Evolutionary conservation across 2,797 vertebrate species (phyloP).

Genomic region (Fringilla coelebs): DNA sequence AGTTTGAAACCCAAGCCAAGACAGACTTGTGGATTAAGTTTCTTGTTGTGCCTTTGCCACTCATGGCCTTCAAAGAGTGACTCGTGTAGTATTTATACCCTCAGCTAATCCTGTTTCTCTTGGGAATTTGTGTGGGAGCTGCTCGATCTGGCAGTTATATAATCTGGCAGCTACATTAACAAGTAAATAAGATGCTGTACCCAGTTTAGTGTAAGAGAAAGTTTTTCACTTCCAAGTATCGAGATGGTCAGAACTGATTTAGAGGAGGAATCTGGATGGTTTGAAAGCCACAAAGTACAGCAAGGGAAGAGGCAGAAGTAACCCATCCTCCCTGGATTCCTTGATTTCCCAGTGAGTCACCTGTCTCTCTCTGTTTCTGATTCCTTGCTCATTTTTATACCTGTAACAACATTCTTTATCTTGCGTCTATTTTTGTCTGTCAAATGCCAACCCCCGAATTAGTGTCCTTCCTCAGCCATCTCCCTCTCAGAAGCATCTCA

Average conservation of each 20-base stretch:
- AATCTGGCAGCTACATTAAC: background rate
- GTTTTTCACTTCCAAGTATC: background rate
- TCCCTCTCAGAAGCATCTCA: background rate
- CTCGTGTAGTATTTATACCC: background rate
- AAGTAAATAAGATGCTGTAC: background rate
- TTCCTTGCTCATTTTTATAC: background rate
- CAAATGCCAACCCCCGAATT: background rate
- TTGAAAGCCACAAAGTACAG: background rate
- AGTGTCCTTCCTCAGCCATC: background rate
- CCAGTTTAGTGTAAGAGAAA: background rate
- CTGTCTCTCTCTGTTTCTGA: background rate
- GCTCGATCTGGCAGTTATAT: background rate
- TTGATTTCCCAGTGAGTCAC: background rate
- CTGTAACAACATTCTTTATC: background rate
- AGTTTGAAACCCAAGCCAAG: background rate
- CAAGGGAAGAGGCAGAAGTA: background rate
- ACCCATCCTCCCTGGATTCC: background rate
- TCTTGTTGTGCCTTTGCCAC: background rate
- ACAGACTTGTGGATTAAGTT: background rate
- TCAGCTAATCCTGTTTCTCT: background rate
- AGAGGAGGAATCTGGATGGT: background rate
- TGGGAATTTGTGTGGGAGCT: background rate
- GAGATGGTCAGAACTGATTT: background rate
- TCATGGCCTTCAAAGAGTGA: background rate
- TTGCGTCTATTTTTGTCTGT: background rate